phyloP scores from a whole-genome alignment of 2,113 vertebrate genomes.

The Sapajus apella region DNA sequence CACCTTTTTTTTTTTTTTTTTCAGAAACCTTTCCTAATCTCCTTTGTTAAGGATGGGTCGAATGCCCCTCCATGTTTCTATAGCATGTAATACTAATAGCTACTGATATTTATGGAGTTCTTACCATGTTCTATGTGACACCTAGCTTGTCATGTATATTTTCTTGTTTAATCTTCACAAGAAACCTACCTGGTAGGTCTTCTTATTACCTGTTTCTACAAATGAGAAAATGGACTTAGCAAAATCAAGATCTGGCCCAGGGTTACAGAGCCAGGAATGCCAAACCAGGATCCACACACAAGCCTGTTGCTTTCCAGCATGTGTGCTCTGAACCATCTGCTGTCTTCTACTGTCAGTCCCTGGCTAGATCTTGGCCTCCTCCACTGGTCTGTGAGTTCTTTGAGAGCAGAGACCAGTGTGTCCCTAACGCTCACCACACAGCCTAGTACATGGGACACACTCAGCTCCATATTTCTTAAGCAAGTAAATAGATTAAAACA shows the following conservation, averaged over 20 bases:
- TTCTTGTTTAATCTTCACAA: background rate
- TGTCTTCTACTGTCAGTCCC: background rate
- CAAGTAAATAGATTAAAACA: background rate
- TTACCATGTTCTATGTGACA: background rate
- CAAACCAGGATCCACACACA: background rate
- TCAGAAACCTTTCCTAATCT: background rate
- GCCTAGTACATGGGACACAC: too few species aligned
- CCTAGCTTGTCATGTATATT: background rate
- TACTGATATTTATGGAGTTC: background rate
- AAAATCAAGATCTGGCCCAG: background rate
- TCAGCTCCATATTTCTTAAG: background rate
- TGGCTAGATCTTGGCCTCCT: background rate
- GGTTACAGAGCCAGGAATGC: background rate
- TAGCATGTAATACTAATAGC: background rate
- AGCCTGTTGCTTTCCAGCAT: background rate
- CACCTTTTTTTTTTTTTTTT: background rate
- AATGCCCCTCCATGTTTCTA: background rate
- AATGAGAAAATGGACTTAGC: background rate
- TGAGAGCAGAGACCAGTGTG: background rate
- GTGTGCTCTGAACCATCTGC: background rate
- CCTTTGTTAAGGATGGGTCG: background rate
- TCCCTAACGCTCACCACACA: background rate
- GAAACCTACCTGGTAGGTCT: background rate
- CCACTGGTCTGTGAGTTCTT: background rate
- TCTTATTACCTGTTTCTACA: background rate